Base-by-base conservation (phyloP, 2,797 vertebrate genomes). In the Notolepis coatsorum region DNA sequence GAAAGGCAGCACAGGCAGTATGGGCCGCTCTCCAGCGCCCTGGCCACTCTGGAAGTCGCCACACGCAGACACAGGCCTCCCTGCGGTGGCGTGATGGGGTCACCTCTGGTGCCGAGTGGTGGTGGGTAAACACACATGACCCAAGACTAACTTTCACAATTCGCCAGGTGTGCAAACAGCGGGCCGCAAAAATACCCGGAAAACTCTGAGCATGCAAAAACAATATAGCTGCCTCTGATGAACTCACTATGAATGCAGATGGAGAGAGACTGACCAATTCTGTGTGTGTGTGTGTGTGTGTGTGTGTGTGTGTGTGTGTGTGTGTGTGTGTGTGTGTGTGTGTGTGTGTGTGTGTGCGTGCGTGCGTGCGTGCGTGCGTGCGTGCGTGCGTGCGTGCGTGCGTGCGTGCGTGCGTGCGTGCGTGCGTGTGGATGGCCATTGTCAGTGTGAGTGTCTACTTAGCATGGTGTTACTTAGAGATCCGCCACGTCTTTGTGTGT, bases 81-180 rank as follows among this genome's bases (percentile, higher is more conserved):
- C 74, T 62, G 77, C 65, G 66, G 77, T 84, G 85, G 89, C 78
- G 64, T 84, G 86, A 85, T 74, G 85, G 86, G 89, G 90, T 91
- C 88, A 91, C 88, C 83, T 85, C 77, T 88, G 80, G 84, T 88
- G 85, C 87, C 84, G 23, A 68, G n/a, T n/a, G n/a, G 80, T n/a
- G 84, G 76, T 77, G 85, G 77, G 85, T 88, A 91, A 91, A 91
- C 82, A 91, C 85, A 74, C 84, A 80, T 88, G 88, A 90, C 88
- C 89, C 89, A 91, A 91, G 85, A 89, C 87, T 89, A 91, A 90
- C 90, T 89, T 86, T 89, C 78, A 77, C 82, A 81, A 89, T 89
- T 90, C 68, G 71, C 87, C 89, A 91, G 89, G 89, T 91, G 88
- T 85, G 86, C 84, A 91, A 91, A 89, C 86, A 88, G 75, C 59